A percentile compares a stretch with the other conserved stretches of the same genome.
Evolutionary conservation across 2,797 vertebrate species (phyloP).

Genomic region (Danio albolineatus): DNA sequence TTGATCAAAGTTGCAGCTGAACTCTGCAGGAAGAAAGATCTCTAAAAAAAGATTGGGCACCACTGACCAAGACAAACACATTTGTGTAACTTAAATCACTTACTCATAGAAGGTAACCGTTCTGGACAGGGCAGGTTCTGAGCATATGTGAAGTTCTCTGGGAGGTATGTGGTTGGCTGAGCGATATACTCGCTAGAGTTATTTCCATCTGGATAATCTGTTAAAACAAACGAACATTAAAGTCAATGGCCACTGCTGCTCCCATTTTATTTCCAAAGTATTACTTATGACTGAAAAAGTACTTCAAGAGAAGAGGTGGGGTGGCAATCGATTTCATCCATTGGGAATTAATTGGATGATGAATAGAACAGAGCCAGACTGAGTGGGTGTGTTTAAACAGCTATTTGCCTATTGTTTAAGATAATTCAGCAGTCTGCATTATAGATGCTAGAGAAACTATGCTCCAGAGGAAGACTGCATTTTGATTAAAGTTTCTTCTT

Average conservation of each 20-base stretch:
- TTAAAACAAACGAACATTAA: constrained; percentile 15
- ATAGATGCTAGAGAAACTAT: background rate
- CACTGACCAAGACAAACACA: background rate
- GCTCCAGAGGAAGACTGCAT: background rate
- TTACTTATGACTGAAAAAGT: background rate
- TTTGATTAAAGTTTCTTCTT: background rate
- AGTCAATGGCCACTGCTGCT: background rate
- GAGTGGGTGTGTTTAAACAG: background rate
- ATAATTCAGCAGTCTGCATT: background rate
- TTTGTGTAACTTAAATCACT: constrained; percentile 69
- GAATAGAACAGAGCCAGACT: background rate
- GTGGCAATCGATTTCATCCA: background rate
- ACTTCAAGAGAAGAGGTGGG: background rate
- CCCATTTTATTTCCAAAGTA: background rate
- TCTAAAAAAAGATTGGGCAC: too few relatives aligned
- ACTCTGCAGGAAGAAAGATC: too few relatives aligned
- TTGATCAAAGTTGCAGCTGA: too few relatives aligned
- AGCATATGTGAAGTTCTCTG: constrained; percentile 95
- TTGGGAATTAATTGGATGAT: background rate
- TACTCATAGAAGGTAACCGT: constrained; percentile 97
- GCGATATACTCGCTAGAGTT: constrained; percentile 92
- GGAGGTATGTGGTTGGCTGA: constrained; percentile 92
- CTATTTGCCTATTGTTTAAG: background rate
- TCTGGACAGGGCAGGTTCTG: constrained; percentile 92
- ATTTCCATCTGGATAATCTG: constrained; percentile 95